Percentiles rank a stretch among this genome's conserved stretches.
These are phyloP conservation scores for Spicauda simplicius DNA, from an alignment of 2,888 invertebrate genomes.

Conservation along the genomic window DNA sequence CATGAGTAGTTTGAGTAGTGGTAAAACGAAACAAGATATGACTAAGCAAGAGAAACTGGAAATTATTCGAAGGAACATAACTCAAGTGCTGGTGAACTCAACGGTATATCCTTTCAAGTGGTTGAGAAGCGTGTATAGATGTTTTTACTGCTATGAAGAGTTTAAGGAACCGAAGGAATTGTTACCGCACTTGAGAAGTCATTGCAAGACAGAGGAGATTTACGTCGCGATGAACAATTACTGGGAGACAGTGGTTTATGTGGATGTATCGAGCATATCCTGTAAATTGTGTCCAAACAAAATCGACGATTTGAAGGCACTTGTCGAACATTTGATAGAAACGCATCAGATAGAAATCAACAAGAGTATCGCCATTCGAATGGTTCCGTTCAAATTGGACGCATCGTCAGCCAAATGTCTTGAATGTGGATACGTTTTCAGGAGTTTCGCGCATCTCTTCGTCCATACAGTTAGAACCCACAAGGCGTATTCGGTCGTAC, in stretches of 20 bases:
- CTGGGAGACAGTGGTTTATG: conserved; percentile 50
- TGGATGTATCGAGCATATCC: conserved; percentile 51
- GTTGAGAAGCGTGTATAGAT: conserved; percentile 52
- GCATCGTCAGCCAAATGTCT: conserved; percentile 51
- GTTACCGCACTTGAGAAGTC: conserved; percentile 49
- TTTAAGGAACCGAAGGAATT: conserved; percentile 49
- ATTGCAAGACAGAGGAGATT: conserved; percentile 46
- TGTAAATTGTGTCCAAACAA: conserved; percentile 49
- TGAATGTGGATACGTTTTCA: conserved; percentile 47
- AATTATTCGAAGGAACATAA: conserved; percentile 52
- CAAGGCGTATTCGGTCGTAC: conserved; percentile 43
- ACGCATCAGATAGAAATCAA: conserved; percentile 49
- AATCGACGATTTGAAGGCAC: conserved; percentile 45
- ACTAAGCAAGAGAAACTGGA: conserved; percentile 40
- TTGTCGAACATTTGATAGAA: conserved; percentile 51
- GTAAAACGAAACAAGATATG: conserved; percentile 19
- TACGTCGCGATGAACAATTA: conserved; percentile 47
- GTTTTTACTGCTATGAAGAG: conserved; percentile 57
- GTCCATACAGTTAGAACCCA: conserved; percentile 53
- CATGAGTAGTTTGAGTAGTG: background rate
- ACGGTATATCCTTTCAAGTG: conserved; percentile 56
- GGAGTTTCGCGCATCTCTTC: conserved; percentile 49
- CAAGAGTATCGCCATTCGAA: conserved; percentile 42
- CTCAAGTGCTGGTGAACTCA: conserved; percentile 51
- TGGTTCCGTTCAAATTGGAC: conserved; percentile 52